Evolutionary conservation across 1,140 invertebrate species (phyloP), one percentile per base, ranked within the genome.

Genomic region (Triops longicaudatus): DNA sequence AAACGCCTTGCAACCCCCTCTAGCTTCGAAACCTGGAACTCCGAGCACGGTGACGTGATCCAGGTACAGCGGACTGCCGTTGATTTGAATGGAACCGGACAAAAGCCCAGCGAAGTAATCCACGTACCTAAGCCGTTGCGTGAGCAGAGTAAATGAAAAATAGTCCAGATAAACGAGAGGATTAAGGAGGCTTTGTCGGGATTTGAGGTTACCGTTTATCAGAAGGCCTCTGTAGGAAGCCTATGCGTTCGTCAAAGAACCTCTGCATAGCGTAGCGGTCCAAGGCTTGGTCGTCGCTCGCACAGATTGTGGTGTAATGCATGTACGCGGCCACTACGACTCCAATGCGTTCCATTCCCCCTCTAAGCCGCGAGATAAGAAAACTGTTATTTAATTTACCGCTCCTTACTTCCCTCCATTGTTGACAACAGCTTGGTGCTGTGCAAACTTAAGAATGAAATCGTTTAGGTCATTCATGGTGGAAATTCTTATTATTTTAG

Each of bases 271-370:
- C 93, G 84, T 94, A 96, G 82, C 93, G 88, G 85, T 97, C 95
- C 77, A 96, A 87, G 12, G 93, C 93, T 83, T 95, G 92, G 84
- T 96, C 93, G 73, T 78, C 92, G 81, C 90, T 91, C 43, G 93
- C 92, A 85, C 94, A 96, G 80, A 97, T 95, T 82, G 91, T 94
- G 79, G 92, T 94, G 86, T 97, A 97, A 85, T 96, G 93, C 91
- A 96, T 94, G 85, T 95, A 97, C 10, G 94, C 93, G 14, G 93
- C 92, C 76, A 97, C 90, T 78, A 95, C 89, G 71, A 96, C 91
- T 71, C 93, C 94, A 26, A 95, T 87, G 76, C 94, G 88, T 79
- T 93, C 91, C 80, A 91, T 88, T 81, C 88, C 88, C 50, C 91
- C 90, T 83, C 89, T 89, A 83, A 79, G 7, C 14, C 31, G 14